phyloP scores from a whole-genome alignment of 2,888 invertebrate species.

The Dastarcus helophoroides region DNA sequence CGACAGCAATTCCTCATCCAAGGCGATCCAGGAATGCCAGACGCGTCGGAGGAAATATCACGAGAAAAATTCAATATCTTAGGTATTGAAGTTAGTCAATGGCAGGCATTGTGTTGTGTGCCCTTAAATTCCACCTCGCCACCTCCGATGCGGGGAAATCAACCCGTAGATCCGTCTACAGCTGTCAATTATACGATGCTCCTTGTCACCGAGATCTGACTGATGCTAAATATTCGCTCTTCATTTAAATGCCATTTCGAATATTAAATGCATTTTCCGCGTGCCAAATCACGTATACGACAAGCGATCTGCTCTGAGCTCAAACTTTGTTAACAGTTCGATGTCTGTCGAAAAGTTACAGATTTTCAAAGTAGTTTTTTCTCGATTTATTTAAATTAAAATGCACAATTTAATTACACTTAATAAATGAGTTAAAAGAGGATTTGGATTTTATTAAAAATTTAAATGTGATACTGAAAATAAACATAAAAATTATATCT shows the following conservation, averaged over 20 bases:
- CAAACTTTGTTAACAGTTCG: no score
- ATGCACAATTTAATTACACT: no score
- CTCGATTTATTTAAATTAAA: no score
- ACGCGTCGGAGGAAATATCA: constrained; percentile 30
- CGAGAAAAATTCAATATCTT: constrained; percentile 36
- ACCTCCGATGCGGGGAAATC: constrained; percentile 4
- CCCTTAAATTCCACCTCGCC: constrained; percentile 18
- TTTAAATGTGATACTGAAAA: no score
- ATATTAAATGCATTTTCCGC: constrained; percentile 19
- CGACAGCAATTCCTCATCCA: constrained; percentile 35
- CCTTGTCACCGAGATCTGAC: constrained; percentile 29
- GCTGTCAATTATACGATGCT: constrained; percentile 32
- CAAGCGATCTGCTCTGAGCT: no score
- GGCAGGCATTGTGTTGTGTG: constrained; percentile 27
- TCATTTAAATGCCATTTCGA: constrained; percentile 30
- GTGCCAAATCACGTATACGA: constrained; percentile 13
- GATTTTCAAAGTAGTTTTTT: no score
- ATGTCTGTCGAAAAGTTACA: no score
- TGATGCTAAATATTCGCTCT: constrained; percentile 29
- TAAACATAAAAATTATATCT: no score
- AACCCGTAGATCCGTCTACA: constrained; percentile 24
- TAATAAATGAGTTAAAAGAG: no score
- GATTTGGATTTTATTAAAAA: no score
- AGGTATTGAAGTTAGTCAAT: constrained; percentile 32
- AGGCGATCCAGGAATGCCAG: constrained; percentile 28